Base-by-base conservation (phyloP, 2,888 invertebrate genomes). In the Patella pellucida region DNA sequence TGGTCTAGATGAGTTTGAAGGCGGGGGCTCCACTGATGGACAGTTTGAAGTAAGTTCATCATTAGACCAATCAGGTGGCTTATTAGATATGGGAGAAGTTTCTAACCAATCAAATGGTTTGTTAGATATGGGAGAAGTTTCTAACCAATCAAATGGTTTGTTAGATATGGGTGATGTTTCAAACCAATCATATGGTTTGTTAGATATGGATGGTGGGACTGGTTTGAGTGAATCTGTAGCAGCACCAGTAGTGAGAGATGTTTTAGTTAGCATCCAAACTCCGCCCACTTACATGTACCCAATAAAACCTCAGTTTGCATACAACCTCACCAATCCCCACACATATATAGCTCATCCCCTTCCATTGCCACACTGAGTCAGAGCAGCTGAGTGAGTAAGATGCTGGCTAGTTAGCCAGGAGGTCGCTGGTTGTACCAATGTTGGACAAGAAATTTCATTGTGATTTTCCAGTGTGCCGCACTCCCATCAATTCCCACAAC, bases 81-180 rank as follows among this genome's bases (percentile, higher is more conserved):
- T 73, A 51, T 52, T 73, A 31, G 73, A 73, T 27, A 73, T 73
- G 73, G 73, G 54, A n/a, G n/a, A n/a, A n/a, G n/a, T n/a, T n/a
- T n/a, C n/a, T n/a, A n/a, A n/a, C n/a, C n/a, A n/a, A n/a, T n/a
- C n/a, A n/a, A n/a, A n/a, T n/a, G n/a, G n/a, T n/a, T n/a, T n/a
- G n/a, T n/a, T n/a, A n/a, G n/a, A n/a, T n/a, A n/a, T n/a, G n/a
- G n/a, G n/a, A n/a, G 54, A 16, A 11, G n/a, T 41, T 23, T 31
- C 54, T 15, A 56, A 11, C 16, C 72, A 52, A 27, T 41, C 56
- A 41, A 56, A 31, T 19, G 56, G 72, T 31, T n/a, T 56, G 41
- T 72, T 72, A 56, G 54, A 41, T 52, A 16, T 51, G 52, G 71
- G 71, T 5, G 71, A 52, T 16, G 71, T 51, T 41, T 54, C 19